Conservation (phyloP, 1,140 invertebrate genomes). For the Vollenhovia emeryi region DNA sequence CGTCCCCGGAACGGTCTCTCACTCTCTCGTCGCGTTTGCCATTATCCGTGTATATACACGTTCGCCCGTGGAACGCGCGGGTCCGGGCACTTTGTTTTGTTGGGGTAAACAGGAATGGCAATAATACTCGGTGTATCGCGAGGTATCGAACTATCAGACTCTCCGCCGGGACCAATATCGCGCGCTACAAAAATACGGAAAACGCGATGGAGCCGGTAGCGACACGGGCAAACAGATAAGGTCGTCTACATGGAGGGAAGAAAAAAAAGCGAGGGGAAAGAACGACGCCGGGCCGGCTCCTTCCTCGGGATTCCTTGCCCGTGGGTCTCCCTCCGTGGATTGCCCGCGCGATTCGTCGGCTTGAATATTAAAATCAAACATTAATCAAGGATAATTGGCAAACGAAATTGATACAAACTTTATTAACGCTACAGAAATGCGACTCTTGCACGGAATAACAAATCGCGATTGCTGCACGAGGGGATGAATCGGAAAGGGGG, state of each 20-base stretch:
- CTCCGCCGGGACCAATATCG: slow-evolving; percentile 64
- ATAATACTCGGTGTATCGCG: slow-evolving; percentile 67
- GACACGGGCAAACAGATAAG: slow-evolving; percentile 39
- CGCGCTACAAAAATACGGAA: slow-evolving; percentile 61
- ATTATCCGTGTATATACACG: slow-evolving; percentile 51
- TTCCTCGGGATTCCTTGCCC: not conserved
- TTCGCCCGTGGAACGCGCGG: slow-evolving; percentile 1
- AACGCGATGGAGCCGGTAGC: slow-evolving; percentile 46
- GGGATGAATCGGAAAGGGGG: not conserved
- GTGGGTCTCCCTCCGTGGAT: not conserved
- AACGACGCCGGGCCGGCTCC: not conserved
- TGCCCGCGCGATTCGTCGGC: not conserved
- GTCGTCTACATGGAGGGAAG: not conserved
- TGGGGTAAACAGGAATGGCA: slow-evolving; percentile 71
- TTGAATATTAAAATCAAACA: not conserved
- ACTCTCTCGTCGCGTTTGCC: slow-evolving; percentile 1
- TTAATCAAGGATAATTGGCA: not conserved
- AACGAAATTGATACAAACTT: too few species aligned
- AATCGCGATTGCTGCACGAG: not conserved
- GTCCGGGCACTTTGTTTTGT: slow-evolving; percentile 60
- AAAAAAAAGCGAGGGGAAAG: slow-evolving; percentile 22
- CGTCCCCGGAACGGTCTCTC: not conserved
- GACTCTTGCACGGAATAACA: not conserved
- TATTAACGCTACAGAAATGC: not conserved
- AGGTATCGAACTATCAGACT: slow-evolving; percentile 59